Base-by-base conservation (phyloP, 2,888 invertebrate genomes). In the Pyrrhosoma nymphula region DNA sequence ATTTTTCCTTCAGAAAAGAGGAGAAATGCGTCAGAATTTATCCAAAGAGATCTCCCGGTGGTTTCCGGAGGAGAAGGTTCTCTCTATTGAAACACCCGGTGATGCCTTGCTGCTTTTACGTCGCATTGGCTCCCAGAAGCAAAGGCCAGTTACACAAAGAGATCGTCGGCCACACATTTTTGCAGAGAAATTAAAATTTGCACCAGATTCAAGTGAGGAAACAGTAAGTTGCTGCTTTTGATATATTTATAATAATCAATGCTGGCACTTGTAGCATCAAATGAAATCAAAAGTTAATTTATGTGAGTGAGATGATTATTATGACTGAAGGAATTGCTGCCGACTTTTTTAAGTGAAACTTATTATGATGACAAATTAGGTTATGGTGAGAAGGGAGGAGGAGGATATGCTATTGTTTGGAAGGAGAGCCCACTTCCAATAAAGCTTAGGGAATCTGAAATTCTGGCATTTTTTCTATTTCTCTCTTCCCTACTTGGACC, bases 121-220 rank as follows among this genome's bases (percentile, higher is more conserved):
- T 95, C 98, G 98, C 96, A 98, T 99, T 96, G 98, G 99, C 6
- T 98, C 98, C 95, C 99, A 99, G 96, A 99, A 99, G 96, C 98
- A 98, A 96, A 98, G 98, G 95, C 97, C 97, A 20, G 97, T 99
- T 4, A 97, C 98, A 95, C 98, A 98, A 96, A 98, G 99, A 96
- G 98, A 98, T 96, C 98, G 98, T 96, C 98, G 99, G 95, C 98
- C 99, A 0, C 98, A 99, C 97, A 97, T 99, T 96, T 97, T 99
- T 96, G 98, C 98, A 0, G 99, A 99, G 97, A 97, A 98, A 95
- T 97, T 98, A 16, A 98, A 98, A 96, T 99, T 98, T 97, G 96
- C 97, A 23, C 97, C 97, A 10, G 47, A 69, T 55, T 26, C 23
- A 1, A 47, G 16, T 12, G 96, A 97, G 96, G 97, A 97, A 96